Evolutionary conservation across 1,140 invertebrate species (phyloP), one percentile per base, ranked within the genome.

Genomic region (Bombus vancouverensis): DNA sequence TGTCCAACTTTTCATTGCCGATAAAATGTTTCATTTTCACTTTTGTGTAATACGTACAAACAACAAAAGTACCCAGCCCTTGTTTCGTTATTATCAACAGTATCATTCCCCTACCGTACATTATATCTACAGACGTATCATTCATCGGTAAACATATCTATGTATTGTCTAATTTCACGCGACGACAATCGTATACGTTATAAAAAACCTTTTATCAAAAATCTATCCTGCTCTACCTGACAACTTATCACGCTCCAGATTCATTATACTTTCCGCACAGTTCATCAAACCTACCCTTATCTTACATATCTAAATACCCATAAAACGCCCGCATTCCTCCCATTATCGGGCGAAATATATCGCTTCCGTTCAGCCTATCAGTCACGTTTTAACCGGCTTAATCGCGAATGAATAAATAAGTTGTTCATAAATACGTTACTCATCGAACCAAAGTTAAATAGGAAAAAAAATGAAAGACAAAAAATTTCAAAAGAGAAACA

Each of bases 271-370:
- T 71, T 71, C 12, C 22, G 10, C n/a, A 32, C 15, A 44, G 15
- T 76, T 76, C 74, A n/a, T 76, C 53, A 75, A 75, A 75, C 73
- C 13, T 22, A 28, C 34, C 47, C 25, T 76, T 76, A 75, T 59
- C 47, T 32, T 13, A 12, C 22, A 13, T 53, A 25, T 75, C 32
- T 37, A 34, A 76, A 57, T 57, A 2, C 5, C n/a, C n/a, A 10
- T 4, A 22, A 25, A 53, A 42, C n/a, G 39, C 10, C 28, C 10
- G 5, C 28, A 9, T 37, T 72, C 10, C 22, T 22, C n/a, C 15
- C 1, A 25, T 22, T 10, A 47, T 47, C 65, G 13, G 13, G 0
- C 9, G 2, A n/a, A 72, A 59, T 72, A 70, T 39, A 81, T 81
- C 47, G 3, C 28, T 42, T 32, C 47, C 34, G 47, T 72, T 79